Conservation (phyloP, 2,113 vertebrate species). For the Psettodes erumei region DNA sequence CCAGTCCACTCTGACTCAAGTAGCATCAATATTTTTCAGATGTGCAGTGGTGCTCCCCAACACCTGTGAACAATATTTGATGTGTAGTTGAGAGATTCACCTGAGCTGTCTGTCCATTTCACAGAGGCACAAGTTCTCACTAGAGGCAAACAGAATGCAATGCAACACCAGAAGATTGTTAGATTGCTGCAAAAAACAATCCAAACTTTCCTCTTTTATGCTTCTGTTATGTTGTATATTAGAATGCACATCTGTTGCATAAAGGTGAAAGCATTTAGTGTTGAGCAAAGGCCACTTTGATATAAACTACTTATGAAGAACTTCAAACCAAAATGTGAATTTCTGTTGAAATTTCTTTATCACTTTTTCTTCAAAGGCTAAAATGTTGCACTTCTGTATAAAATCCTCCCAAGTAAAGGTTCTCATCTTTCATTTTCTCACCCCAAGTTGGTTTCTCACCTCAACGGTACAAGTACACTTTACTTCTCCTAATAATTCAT, state of each 20-base stretch:
- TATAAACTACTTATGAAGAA: neutral
- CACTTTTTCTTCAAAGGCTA: neutral
- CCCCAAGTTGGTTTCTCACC: conserved; percentile 1
- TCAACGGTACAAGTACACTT: conserved; percentile 29
- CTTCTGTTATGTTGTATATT: too few species aligned
- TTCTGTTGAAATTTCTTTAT: neutral
- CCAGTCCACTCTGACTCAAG: too few species aligned
- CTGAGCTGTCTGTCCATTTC: too few species aligned
- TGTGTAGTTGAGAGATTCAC: too few species aligned
- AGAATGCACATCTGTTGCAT: neutral
- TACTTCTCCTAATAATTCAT: conserved; percentile 47
- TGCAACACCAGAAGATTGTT: too few species aligned
- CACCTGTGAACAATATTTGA: too few species aligned
- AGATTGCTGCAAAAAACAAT: too few species aligned
- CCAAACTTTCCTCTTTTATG: neutral
- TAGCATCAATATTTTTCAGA: too few species aligned
- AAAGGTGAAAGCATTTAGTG: too few species aligned
- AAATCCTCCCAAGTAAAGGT: neutral
- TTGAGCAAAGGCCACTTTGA: neutral
- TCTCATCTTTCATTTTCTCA: conserved; percentile 26
- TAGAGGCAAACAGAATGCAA: too few species aligned
- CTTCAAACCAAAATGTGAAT: neutral
- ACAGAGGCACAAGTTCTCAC: too few species aligned
- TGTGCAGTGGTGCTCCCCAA: too few species aligned
- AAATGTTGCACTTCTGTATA: neutral